phyloP scores from a whole-genome alignment of 2,797 vertebrate species.

The Syndactyla subalaris region DNA sequence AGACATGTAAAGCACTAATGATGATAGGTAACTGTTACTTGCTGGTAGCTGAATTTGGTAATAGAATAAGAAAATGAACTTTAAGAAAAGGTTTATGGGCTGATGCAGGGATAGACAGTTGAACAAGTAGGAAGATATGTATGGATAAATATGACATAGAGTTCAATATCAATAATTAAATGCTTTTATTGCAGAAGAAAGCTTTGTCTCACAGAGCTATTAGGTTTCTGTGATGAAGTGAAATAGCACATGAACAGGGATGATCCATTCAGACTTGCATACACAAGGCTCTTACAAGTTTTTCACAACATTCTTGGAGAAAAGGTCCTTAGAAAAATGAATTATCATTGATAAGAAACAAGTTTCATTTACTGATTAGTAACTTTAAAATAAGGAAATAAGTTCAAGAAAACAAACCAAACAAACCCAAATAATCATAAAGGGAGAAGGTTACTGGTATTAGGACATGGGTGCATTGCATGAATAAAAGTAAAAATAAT shows the following conservation, averaged over 20 bases:
- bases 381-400: not conserved
- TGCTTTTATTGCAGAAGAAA: not conserved
- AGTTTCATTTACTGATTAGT: not conserved
- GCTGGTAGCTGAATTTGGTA: not conserved
- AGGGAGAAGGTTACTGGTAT: not conserved
- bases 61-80: not conserved
- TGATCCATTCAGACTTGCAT: not conserved
- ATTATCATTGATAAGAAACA: not conserved
- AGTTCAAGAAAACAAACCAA: not conserved
- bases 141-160: not conserved
- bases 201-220: not conserved
- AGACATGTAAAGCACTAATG: not conserved
- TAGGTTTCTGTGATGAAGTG: not conserved
- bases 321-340: not conserved
- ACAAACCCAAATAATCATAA: not conserved
- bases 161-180: not conserved
- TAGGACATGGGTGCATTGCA: not conserved
- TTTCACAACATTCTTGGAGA: not conserved
- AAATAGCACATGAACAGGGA: not conserved
- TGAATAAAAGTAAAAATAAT: not conserved
- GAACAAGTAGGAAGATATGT: not conserved
- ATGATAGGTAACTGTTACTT: not conserved
- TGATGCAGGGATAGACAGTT: not conserved
- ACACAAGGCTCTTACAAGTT: not conserved
- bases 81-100: not conserved